Evolutionary conservation across 2,797 vertebrate genomes (phyloP).

Genomic region (Ptychobarbus kaznakovi): DNA sequence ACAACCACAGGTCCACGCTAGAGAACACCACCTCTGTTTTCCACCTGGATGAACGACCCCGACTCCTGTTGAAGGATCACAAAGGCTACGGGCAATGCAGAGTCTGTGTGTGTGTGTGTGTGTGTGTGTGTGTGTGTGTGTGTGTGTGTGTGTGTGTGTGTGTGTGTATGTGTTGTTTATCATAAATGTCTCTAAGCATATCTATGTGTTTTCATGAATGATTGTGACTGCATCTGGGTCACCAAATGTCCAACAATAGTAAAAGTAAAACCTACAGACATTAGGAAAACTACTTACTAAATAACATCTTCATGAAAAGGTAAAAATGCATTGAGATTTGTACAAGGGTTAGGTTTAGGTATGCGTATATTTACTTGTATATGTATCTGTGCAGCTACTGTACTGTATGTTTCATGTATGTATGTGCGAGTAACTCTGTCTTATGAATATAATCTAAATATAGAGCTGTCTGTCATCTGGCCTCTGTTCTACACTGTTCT

Average conservation of each 20-base stretch:
- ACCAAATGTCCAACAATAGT: constrained; percentile 1
- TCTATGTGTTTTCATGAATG: neutral
- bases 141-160: neutral
- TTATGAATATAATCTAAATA: constrained; percentile 42
- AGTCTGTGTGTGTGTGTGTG: neutral
- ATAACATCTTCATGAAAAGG: neutral
- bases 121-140: neutral
- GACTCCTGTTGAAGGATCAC: constrained; percentile 5
- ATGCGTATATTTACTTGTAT: neutral
- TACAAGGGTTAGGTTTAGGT: neutral
- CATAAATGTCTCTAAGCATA: neutral
- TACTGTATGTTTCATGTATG: neutral
- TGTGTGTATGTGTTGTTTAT: neutral
- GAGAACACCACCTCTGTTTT: constrained; percentile 28
- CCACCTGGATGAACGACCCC: constrained; percentile 16
- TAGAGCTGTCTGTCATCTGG: constrained; percentile 38
- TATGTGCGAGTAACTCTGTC: neutral
- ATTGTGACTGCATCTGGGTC: constrained; percentile 13
- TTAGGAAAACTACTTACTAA: neutral
- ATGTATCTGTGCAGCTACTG: neutral
- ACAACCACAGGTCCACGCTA: neutral
- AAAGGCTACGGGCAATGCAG: constrained; percentile 1
- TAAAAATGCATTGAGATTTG: neutral
- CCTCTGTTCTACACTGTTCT: constrained; percentile 20
- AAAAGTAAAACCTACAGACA: neutral